Evolutionary conservation across 2,888 invertebrate genomes (phyloP), one percentile per base, ranked within the genome.

Genomic region (Eupelmus urozonus): DNA sequence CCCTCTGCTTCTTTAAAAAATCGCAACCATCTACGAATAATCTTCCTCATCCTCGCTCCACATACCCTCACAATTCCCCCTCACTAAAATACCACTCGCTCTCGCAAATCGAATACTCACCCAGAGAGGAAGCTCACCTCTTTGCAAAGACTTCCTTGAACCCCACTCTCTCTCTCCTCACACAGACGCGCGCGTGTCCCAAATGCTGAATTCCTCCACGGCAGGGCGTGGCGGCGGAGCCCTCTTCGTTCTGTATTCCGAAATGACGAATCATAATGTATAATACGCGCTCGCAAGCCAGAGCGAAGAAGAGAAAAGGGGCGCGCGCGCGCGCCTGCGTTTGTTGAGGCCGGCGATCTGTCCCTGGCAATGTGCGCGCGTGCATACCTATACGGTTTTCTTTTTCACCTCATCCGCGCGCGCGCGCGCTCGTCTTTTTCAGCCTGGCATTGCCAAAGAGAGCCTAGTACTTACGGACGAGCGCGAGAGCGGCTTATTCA

Each of bases 201-300:
- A 88, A 89, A 89, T 87, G 86, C 86, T 84, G 87, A 88, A 88
- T 88, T 88, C 85, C 85, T 45, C 13, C 7, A 16, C 3, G 0
- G 25, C 81, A 82, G 85, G 87, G 86, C 86, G 87, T 86, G 87
- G 86, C 86, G 82, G 81, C 42, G 69, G 80, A 78, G 78, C 82
- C 76, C 78, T 77, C 84, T 85, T 87, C 86, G 87, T 88, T 89
- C 86, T 88, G 34, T 88, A 88, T 89, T 88, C 88, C 86, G 84
- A 88, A 89, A 89, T 89, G 89, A 89, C 88, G 89, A 88, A 88
- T 88, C 89, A 88, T 88, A 88, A 89, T 88, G 87, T 86, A 86
- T 82, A 81, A 81, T 81, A 77, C 78, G 45, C n/a, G 25, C 5
- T 1, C 20, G 34, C 34, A 49, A 29, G 23, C 1, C 65, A 62